These are phyloP conservation scores for Diaprepes abbreviatus DNA, from an alignment of 2,888 invertebrate genomes.

Conservation along the genomic window DNA sequence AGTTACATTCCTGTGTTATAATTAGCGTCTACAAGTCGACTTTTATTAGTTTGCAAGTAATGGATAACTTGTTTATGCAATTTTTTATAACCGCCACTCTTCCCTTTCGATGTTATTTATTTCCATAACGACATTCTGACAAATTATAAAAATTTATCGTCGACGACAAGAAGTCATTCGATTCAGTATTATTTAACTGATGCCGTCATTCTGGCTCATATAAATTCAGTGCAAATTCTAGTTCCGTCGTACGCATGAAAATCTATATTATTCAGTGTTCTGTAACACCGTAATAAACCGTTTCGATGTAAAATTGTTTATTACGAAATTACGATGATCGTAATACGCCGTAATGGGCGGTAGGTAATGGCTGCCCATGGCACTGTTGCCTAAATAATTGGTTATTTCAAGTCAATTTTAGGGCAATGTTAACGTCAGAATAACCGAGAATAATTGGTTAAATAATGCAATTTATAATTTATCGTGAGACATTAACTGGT, in stretches of 20 bases:
- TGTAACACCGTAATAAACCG: conserved; percentile 20
- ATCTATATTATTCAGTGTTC: conserved; percentile 14
- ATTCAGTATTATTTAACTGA: no score
- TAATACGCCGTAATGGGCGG: conserved; percentile 24
- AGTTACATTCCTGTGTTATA: conserved; percentile 14
- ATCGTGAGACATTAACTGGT: neutral
- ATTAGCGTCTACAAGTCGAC: conserved; percentile 9
- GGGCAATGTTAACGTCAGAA: conserved; percentile 22
- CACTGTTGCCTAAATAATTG: conserved; percentile 19
- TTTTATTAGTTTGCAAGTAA: conserved; percentile 13
- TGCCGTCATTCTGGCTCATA: no score
- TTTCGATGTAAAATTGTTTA: conserved; percentile 20
- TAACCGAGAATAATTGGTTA: conserved; percentile 8
- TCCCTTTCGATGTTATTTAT: no score
- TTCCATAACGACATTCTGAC: no score
- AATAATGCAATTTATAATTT: conserved; percentile 12
- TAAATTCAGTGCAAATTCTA: conserved; percentile 11
- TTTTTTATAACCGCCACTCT: no score
- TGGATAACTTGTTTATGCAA: neutral
- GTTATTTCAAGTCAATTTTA: conserved; percentile 24
- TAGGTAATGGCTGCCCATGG: conserved; percentile 20
- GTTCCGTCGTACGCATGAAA: conserved; percentile 6
- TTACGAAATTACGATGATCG: conserved; percentile 27
- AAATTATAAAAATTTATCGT: no score
- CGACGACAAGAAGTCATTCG: no score